phyloP scores from a whole-genome alignment of 2,797 vertebrate species.

The Decapterus maruadsi region DNA sequence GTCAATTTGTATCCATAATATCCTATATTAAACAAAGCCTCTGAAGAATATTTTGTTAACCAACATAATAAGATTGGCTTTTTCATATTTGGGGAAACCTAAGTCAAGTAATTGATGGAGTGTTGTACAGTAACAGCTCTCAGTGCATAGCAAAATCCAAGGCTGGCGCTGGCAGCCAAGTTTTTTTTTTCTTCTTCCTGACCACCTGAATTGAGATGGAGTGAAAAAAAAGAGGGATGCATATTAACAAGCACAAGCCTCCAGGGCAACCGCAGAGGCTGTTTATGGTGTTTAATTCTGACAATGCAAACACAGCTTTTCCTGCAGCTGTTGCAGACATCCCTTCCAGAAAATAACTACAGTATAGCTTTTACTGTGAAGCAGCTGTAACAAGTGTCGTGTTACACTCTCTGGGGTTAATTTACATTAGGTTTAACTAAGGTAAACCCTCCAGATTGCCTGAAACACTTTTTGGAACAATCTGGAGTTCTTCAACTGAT shows the following conservation, averaged over 20 bases:
- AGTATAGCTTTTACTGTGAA: slow-evolving; percentile 9
- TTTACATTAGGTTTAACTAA: slow-evolving; percentile 6
- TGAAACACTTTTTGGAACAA: neutral
- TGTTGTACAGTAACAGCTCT: neutral
- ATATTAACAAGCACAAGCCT: slow-evolving; percentile 28
- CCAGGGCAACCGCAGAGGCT: slow-evolving; percentile 11
- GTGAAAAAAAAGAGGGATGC: neutral
- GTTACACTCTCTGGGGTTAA: neutral
- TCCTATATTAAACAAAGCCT: slow-evolving; percentile 16
- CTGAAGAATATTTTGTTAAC: slow-evolving; percentile 16
- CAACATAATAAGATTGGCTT: slow-evolving; percentile 20
- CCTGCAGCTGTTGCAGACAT: slow-evolving; percentile 38
- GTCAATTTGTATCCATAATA: slow-evolving; percentile 38
- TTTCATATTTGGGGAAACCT: slow-evolving; percentile 19
- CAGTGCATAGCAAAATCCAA: neutral
- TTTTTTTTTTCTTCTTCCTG: neutral
- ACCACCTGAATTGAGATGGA: neutral
- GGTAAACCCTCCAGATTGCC: neutral
- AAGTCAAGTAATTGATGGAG: slow-evolving; percentile 1
- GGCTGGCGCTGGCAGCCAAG: too few relatives aligned
- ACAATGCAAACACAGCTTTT: slow-evolving; percentile 26
- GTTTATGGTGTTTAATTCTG: slow-evolving; percentile 20
- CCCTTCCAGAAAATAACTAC: slow-evolving; percentile 8
- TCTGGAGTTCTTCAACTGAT: neutral
- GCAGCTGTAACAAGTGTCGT: slow-evolving; percentile 24